These are phyloP conservation scores for Butorides virescens DNA, from an alignment of 2,113 vertebrate species.

Conservation along the genomic window DNA sequence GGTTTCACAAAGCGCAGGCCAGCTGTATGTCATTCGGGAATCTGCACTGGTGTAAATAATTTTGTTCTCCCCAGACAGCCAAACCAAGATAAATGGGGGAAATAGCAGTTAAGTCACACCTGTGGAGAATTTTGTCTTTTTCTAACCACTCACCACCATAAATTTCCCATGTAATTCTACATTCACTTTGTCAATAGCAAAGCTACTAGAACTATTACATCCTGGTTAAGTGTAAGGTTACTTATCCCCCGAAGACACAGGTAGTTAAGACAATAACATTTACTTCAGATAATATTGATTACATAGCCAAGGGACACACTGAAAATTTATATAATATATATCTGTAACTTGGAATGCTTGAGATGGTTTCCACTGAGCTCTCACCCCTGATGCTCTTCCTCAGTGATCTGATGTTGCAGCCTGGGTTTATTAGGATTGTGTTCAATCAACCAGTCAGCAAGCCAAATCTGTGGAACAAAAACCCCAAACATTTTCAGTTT, in stretches of 20 bases:
- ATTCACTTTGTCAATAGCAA: not conserved
- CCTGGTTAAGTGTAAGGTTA: not conserved
- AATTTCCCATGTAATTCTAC: not conserved
- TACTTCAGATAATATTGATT: not conserved
- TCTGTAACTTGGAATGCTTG: not conserved
- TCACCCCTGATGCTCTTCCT: slow-evolving; percentile 22
- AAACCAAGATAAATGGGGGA: not conserved
- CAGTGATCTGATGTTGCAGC: slow-evolving; percentile 45
- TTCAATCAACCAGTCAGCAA: slow-evolving; percentile 91
- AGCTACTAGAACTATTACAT: not conserved
- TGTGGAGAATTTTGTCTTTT: not conserved
- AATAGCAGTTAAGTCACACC: not conserved
- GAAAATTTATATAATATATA: not conserved
- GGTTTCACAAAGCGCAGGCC: not conserved
- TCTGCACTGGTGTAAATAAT: not conserved
- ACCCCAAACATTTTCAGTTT: not conserved
- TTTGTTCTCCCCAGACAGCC: not conserved
- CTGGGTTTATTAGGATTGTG: slow-evolving; percentile 89
- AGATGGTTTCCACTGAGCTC: not conserved
- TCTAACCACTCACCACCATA: not conserved
- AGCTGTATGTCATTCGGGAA: not conserved
- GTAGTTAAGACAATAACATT: not conserved
- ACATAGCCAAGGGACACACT: not conserved
- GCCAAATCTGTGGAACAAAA: slow-evolving; percentile 81
- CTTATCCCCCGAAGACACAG: not conserved